Conservation (phyloP, 1,140 invertebrate species). For the Drosophila busckii region DNA sequence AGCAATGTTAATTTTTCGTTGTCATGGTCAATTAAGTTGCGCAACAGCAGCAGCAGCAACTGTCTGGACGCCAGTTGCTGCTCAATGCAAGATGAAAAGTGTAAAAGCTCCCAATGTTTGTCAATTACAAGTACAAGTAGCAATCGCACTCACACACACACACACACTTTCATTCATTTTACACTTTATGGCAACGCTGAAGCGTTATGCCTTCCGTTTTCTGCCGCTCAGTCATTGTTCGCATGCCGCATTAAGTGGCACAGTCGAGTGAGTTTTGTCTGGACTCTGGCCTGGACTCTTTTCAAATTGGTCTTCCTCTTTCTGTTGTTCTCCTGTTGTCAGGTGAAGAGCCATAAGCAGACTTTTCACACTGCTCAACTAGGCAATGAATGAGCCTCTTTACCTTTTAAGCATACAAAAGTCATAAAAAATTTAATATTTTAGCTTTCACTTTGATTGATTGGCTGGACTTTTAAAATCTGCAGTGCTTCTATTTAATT, state of each 20-base stretch:
- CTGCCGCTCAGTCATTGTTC: conserved; percentile 49
- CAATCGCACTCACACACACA: conserved; percentile 33
- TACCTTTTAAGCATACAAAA: too few relatives aligned
- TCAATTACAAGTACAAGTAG: conserved; percentile 57
- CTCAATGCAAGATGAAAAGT: conserved; percentile 38
- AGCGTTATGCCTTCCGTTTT: conserved; percentile 13
- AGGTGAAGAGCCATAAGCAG: conserved; percentile 40
- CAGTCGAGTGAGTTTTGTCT: conserved; percentile 59
- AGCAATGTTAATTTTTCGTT: conserved; percentile 72
- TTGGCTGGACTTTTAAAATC: too few relatives aligned
- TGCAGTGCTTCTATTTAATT: too few relatives aligned
- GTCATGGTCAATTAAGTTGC: conserved; percentile 71
- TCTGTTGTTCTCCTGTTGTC: conserved; percentile 21
- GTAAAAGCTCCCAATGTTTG: conserved; percentile 63
- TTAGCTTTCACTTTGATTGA: too few relatives aligned
- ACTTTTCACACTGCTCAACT: conserved; percentile 28
- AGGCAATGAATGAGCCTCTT: conserved; percentile 44
- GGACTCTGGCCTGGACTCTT: conserved; percentile 16
- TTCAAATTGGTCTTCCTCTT: conserved; percentile 55
- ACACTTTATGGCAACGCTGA: conserved; percentile 27
- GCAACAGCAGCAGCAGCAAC: conserved; percentile 2
- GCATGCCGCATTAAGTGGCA: conserved; percentile 61
- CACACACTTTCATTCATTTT: conserved; percentile 35
- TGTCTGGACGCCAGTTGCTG: not conserved
- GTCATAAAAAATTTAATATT: too few relatives aligned